Conservation (phyloP, 2,888 invertebrate species). For the Cephus sareptanus region DNA sequence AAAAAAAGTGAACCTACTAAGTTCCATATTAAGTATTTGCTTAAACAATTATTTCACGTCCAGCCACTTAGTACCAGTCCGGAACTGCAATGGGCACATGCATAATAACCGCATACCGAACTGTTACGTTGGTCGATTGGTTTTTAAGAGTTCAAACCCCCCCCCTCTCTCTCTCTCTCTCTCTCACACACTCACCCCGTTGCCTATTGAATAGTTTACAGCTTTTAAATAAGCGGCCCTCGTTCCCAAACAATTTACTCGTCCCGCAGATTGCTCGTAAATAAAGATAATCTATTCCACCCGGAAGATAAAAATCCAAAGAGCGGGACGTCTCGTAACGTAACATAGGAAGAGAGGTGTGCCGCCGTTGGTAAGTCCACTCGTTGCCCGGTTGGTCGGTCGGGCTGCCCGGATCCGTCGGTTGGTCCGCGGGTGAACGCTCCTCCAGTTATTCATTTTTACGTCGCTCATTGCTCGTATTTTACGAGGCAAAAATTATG, state of each 20-base stretch:
- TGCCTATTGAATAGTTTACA: constrained; percentile 61
- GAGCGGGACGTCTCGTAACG: constrained; percentile 17
- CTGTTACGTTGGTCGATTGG: background rate
- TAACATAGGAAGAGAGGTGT: constrained; percentile 19
- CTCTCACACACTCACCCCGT: background rate
- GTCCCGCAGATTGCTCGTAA: constrained; percentile 64
- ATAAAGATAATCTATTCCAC: constrained; percentile 66
- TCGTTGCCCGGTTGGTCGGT: constrained; percentile 1
- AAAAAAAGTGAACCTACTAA: background rate
- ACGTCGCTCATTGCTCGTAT: constrained; percentile 61
- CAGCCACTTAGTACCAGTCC: background rate
- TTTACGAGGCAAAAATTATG: constrained; percentile 65
- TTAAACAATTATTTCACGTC: background rate
- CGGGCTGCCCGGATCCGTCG: constrained; percentile 15
- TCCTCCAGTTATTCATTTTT: constrained; percentile 65
- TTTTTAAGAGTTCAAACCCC: constrained; percentile 12
- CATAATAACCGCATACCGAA: background rate
- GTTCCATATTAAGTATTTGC: background rate
- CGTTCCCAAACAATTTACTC: constrained; percentile 64
- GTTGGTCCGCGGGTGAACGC: constrained; percentile 57
- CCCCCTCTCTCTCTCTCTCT: background rate
- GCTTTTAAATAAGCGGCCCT: constrained; percentile 63
- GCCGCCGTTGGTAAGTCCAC: constrained; percentile 25
- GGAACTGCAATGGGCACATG: background rate
- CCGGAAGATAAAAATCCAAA: constrained; percentile 63